Conservation (phyloP, 2,113 vertebrate species). For the Micronycteris hirsuta region DNA sequence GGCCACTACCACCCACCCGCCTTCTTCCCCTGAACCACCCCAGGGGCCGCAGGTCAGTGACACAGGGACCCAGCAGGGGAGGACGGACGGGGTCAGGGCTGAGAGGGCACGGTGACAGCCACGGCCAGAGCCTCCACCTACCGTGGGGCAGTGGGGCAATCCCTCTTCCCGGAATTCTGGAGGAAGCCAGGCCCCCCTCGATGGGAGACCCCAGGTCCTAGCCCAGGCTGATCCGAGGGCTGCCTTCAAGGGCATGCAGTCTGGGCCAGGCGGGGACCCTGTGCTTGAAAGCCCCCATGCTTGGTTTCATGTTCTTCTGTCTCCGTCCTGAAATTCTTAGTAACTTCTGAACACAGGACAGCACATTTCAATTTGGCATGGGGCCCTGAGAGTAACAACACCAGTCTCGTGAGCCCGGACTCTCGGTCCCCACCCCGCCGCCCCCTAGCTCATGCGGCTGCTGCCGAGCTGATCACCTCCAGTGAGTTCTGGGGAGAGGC, state of each 20-base stretch:
- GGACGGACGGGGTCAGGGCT: not conserved
- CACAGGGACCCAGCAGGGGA: not conserved
- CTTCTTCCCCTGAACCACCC: not conserved
- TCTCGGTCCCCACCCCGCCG: not conserved
- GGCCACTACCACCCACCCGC: not conserved
- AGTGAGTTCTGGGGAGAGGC: not conserved
- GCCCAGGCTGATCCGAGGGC: not conserved
- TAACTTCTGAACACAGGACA: not conserved
- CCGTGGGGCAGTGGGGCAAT: not conserved
- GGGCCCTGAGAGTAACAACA: not conserved
- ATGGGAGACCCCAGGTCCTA: not conserved
- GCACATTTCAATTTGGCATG: not conserved
- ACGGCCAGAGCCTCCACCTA: not conserved
- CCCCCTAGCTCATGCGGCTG: not conserved
- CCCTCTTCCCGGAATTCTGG: not conserved
- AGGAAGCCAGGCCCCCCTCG: not conserved
- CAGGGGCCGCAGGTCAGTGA: conserved; percentile 39
- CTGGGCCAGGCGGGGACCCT: not conserved
- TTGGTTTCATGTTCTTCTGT: not conserved
- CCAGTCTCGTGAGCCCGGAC: not conserved
- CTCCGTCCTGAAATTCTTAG: not conserved
- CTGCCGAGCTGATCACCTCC: not conserved
- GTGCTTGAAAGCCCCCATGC: not conserved
- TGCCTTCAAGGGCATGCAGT: not conserved
- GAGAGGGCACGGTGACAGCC: not conserved